Conservation (phyloP, 2,888 invertebrate species). For the Napeogenes sylphis region DNA sequence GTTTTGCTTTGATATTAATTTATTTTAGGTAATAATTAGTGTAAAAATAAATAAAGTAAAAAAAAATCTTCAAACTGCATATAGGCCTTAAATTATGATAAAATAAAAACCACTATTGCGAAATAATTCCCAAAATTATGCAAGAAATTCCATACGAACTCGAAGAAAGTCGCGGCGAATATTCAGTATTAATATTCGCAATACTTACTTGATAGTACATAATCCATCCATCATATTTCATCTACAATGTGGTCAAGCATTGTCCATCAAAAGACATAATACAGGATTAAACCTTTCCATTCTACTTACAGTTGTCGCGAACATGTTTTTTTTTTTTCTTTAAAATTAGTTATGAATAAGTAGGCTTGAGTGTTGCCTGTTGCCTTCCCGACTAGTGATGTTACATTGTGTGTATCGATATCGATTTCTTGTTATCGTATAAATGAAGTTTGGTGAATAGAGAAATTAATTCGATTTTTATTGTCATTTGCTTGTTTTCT, state of each 20-base stretch:
- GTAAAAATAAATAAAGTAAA: too few relatives aligned
- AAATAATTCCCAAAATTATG: too few relatives aligned
- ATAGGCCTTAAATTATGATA: too few relatives aligned
- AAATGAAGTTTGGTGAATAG: too few relatives aligned
- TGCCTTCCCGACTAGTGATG: constrained; percentile 32
- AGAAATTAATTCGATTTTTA: too few relatives aligned
- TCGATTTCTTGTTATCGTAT: constrained; percentile 1
- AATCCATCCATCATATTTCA: constrained; percentile 44
- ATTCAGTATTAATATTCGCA: background rate
- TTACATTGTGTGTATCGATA: constrained; percentile 32
- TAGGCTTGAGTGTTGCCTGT: constrained; percentile 50
- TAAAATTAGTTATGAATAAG: constrained; percentile 69
- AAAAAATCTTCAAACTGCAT: too few relatives aligned
- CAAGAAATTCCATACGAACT: too few relatives aligned
- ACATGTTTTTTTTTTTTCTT: constrained; percentile 52
- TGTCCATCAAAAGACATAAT: constrained; percentile 51
- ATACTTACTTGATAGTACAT: constrained; percentile 40
- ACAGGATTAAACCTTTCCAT: constrained; percentile 63
- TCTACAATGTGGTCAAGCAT: constrained; percentile 69
- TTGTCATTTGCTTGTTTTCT: background rate
- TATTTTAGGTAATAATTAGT: background rate
- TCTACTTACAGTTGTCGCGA: constrained; percentile 50
- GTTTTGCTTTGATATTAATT: constrained; percentile 24
- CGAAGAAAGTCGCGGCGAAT: too few relatives aligned
- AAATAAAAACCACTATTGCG: too few relatives aligned